phyloP scores from a whole-genome alignment of 2,797 vertebrate species.

The Todus mexicanus region DNA sequence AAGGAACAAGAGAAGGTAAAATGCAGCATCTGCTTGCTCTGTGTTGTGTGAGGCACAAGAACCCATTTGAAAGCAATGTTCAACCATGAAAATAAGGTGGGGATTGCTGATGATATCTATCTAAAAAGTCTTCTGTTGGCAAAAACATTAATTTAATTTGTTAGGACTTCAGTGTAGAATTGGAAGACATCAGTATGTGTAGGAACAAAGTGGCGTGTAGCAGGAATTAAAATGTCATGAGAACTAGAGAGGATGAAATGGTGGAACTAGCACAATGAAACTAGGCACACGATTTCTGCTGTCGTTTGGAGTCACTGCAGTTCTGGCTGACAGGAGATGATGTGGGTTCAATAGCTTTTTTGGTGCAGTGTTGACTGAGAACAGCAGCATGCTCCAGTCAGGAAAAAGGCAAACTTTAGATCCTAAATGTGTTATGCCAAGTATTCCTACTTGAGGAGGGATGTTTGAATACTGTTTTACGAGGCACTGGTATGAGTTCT shows the following conservation, averaged over 20 bases:
- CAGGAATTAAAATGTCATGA: background rate
- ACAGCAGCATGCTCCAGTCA: background rate
- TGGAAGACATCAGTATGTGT: background rate
- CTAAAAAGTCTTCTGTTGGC: background rate
- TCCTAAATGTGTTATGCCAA: background rate
- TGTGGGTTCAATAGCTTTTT: background rate
- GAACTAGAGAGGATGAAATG: background rate
- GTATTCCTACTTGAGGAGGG: background rate
- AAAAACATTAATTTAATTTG: background rate
- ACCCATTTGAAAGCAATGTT: background rate
- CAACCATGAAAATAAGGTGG: background rate
- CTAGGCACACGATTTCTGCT: background rate
- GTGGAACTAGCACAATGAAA: background rate
- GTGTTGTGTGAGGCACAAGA: background rate
- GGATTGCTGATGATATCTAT: background rate
- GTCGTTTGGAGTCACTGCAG: background rate
- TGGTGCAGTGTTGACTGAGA: background rate
- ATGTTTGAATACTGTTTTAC: background rate
- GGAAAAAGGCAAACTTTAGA: background rate
- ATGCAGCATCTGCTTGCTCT: background rate
- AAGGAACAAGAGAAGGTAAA: background rate
- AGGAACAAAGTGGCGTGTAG: background rate
- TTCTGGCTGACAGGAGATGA: background rate
- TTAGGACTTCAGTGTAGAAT: background rate
- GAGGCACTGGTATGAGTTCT: slow-evolving; percentile 8